phyloP scores from a whole-genome alignment of 2,113 vertebrate species.

The Chaetodon auriga region DNA sequence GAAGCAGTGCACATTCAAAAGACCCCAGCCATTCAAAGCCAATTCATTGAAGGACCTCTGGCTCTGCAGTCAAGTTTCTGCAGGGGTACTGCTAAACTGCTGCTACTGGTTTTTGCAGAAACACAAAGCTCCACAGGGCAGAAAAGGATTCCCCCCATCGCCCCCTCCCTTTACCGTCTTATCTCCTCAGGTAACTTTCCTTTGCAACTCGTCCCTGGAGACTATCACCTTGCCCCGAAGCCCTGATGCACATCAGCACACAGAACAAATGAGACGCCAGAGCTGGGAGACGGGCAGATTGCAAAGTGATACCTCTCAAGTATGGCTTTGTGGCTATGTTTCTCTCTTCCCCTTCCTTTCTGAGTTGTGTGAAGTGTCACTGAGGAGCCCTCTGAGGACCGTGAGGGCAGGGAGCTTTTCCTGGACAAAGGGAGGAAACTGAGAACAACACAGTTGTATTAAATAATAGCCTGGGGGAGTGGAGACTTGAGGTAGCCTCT shows the following conservation, averaged over 20 bases:
- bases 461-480: conserved; percentile 74
- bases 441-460: conserved; percentile 76
- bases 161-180: conserved; percentile 62
- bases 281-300: conserved; percentile 76
- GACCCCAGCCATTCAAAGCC: conserved; percentile 60
- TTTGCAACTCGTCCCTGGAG: conserved; percentile 78
- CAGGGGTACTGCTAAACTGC: conserved; percentile 63
- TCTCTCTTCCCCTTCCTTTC: conserved; percentile 47
- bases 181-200: conserved; percentile 81
- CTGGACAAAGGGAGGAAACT: conserved; percentile 76
- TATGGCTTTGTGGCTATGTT: conserved; percentile 75
- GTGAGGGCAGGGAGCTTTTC: conserved; percentile 76
- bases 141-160: conserved; percentile 44
- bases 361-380: conserved; percentile 80
- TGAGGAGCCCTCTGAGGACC: conserved; percentile 71
- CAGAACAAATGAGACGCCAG: conserved; percentile 82
- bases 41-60: conserved; percentile 72
- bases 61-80: conserved; percentile 68
- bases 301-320: conserved; percentile 83
- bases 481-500: conserved; percentile 54
- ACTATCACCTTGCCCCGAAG: conserved; percentile 81
- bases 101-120: conserved; percentile 53
- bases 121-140: conserved; percentile 70
- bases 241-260: conserved; percentile 80
- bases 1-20: conserved; percentile 67